A percentile compares a stretch with the other conserved stretches of the same genome.
Conservation (phyloP, 2,113 vertebrate species). For the Leuciscus idus region DNA sequence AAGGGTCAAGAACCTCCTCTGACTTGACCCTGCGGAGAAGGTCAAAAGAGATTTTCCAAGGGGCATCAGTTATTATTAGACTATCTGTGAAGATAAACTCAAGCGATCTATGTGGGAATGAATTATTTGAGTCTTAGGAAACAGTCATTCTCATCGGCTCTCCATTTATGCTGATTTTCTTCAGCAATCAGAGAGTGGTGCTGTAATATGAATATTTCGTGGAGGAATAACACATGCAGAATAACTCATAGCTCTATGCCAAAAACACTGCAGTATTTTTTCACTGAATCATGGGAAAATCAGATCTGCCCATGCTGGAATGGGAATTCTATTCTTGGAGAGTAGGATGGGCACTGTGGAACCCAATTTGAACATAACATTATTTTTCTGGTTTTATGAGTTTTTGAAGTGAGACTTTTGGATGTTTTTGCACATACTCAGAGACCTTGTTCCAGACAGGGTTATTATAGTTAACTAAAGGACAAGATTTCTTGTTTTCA, state of each 20-base stretch:
- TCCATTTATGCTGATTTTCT: neutral
- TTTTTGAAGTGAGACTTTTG: conserved; percentile 3
- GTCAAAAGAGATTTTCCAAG: conserved; percentile 66
- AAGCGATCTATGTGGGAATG: conserved; percentile 69
- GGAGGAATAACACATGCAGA: neutral
- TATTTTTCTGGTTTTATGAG: neutral
- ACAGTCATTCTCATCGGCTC: neutral
- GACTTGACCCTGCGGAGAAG: conserved; percentile 60
- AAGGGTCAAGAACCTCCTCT: conserved; percentile 69
- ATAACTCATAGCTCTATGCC: neutral
- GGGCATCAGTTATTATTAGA: conserved; percentile 69
- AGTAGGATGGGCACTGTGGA: neutral
- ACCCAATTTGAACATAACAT: neutral
- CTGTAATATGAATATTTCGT: neutral
- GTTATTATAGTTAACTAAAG: too few species aligned
- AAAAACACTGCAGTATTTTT: conserved; percentile 15
- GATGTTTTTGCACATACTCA: neutral
- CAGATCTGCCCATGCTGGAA: neutral
- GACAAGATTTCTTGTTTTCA: too few species aligned
- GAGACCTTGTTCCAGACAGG: neutral
- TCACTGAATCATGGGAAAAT: conserved; percentile 41
- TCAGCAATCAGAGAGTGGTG: neutral
- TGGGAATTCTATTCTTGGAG: conserved; percentile 16
- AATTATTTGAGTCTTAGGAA: conserved; percentile 48
- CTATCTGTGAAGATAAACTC: conserved; percentile 61